A percentile compares a stretch with the other conserved stretches of the same genome.
Conservation (phyloP, 2,888 invertebrate species). For the Chaitophorus viminalis region DNA sequence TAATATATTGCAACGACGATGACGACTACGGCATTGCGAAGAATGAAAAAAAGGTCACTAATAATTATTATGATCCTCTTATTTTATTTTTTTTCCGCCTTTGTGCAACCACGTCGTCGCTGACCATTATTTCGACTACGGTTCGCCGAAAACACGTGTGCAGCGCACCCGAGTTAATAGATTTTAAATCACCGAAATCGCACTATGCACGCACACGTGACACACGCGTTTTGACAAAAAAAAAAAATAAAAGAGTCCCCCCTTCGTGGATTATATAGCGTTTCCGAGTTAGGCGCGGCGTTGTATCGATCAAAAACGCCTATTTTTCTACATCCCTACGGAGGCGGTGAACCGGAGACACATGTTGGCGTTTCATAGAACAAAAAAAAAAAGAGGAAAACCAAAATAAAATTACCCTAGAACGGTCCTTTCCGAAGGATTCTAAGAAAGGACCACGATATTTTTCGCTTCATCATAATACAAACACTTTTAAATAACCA, state of each 20-base stretch:
- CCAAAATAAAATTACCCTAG: neutral
- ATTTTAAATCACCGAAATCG: neutral
- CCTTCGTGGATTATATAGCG: neutral
- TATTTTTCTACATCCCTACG: slow-evolving; percentile 1
- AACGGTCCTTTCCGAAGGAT: neutral
- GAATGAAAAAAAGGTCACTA: neutral
- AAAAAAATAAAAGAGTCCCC: neutral
- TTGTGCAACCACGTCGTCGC: neutral
- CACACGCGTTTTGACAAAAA: neutral
- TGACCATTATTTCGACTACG: neutral
- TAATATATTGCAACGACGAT: neutral
- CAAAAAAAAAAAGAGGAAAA: neutral
- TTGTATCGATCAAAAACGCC: slow-evolving; percentile 14
- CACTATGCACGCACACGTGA: neutral
- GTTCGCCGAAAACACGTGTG: slow-evolving; percentile 12
- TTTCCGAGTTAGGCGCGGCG: neutral
- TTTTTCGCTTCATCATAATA: neutral
- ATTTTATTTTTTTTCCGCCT: neutral
- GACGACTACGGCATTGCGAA: neutral
- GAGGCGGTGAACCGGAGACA: neutral
- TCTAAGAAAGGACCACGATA: neutral
- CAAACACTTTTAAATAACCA: neutral
- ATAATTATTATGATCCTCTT: neutral
- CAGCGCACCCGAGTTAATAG: neutral
- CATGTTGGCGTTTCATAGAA: neutral